Evolutionary conservation across 2,113 vertebrate genomes (phyloP).

Genomic region (Romanogobio albipinnatus): DNA sequence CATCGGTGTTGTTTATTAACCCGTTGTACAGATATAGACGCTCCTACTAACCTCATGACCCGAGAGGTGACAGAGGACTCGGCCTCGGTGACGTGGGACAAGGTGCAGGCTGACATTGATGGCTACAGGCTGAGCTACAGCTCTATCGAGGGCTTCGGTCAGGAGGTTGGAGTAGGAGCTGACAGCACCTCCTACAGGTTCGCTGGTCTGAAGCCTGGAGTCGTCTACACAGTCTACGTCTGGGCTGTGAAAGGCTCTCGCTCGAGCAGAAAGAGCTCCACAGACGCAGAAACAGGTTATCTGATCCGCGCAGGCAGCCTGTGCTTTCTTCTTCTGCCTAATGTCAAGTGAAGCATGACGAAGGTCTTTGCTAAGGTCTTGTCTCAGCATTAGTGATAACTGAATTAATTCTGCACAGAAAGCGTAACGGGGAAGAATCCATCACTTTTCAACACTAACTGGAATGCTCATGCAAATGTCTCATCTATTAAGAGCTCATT

Average conservation of each 20-base stretch:
- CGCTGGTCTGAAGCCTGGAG: conserved; percentile 74
- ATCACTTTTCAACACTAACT: not conserved
- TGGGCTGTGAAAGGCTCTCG: conserved; percentile 78
- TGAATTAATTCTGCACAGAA: conserved; percentile 12
- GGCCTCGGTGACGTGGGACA: conserved; percentile 66
- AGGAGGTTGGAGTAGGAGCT: conserved; percentile 69
- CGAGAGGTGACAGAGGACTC: conserved; percentile 68
- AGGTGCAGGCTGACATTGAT: conserved; percentile 68
- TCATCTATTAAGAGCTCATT: not conserved
- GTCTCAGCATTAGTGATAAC: conserved; percentile 5
- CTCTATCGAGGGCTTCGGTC: conserved; percentile 64
- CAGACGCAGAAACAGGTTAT: conserved; percentile 75
- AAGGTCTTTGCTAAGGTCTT: conserved; percentile 8
- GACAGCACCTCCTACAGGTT: conserved; percentile 68
- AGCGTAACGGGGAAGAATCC: not conserved
- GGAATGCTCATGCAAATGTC: not conserved
- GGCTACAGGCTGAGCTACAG: conserved; percentile 71
- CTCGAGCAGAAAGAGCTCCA: conserved; percentile 70
- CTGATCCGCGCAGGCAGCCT: not conserved
- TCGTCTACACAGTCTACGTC: conserved; percentile 74
- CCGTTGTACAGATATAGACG: conserved; percentile 53
- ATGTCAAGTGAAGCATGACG: conserved; percentile 11
- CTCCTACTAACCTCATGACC: conserved; percentile 66
- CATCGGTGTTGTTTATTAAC: not conserved
- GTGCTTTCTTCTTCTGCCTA: not conserved